A percentile compares a stretch with the other conserved stretches of the same genome.
These are phyloP conservation scores for Gallirallus australis DNA, from an alignment of 2,797 vertebrate genomes.

Conservation along the genomic window DNA sequence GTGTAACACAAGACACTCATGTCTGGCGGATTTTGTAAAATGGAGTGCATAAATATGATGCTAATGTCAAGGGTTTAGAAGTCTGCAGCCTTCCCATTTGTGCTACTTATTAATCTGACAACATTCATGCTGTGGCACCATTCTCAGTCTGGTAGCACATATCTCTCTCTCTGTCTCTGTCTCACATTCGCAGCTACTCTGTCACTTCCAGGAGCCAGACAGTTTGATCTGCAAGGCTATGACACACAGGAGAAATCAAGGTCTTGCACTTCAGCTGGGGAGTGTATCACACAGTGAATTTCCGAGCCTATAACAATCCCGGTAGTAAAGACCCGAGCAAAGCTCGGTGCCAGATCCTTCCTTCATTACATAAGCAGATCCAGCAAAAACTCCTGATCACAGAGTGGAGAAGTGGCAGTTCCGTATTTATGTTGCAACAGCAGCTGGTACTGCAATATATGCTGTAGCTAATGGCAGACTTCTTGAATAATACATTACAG, in stretches of 20 bases:
- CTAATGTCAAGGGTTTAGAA: neutral
- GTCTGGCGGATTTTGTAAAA: neutral
- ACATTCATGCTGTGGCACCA: neutral
- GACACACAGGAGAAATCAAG: neutral
- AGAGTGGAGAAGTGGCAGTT: neutral
- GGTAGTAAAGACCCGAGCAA: neutral
- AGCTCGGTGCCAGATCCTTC: neutral
- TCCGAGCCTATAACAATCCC: neutral
- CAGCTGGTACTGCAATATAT: neutral
- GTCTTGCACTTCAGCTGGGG: neutral
- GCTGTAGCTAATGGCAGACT: neutral
- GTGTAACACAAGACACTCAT: neutral
- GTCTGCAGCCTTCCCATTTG: neutral
- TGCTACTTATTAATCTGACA: neutral
- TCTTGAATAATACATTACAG: slow-evolving; percentile 52
- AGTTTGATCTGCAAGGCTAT: neutral
- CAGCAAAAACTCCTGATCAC: neutral
- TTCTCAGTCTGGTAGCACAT: neutral
- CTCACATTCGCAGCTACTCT: neutral
- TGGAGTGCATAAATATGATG: neutral
- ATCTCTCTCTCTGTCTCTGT: neutral
- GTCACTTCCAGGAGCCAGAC: neutral
- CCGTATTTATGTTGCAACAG: neutral
- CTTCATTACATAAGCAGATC: neutral
- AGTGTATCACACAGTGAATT: neutral